A percentile compares a stretch with the other conserved stretches of the same genome.
phyloP scores from a whole-genome alignment of 1,140 invertebrate genomes.

The Macrostomum lignano region DNA sequence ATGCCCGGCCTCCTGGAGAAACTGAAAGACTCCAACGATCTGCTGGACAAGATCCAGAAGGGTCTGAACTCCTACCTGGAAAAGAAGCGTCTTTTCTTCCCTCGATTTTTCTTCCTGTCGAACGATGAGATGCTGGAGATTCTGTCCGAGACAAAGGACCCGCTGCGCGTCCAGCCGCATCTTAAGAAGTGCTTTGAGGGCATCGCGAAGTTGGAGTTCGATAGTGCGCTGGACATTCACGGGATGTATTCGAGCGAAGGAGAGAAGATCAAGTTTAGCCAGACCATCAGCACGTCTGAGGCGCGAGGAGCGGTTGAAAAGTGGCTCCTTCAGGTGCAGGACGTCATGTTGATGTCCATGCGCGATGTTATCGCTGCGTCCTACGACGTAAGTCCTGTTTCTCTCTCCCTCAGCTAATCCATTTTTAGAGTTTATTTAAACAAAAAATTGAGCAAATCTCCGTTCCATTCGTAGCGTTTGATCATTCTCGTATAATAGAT shows the following conservation, averaged over 20 bases:
- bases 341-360: constrained; percentile 24
- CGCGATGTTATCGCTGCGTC: constrained; percentile 19
- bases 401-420: too few relatives aligned
- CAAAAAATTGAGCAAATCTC: too few relatives aligned
- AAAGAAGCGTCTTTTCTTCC: constrained; percentile 29
- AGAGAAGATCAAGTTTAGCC: constrained; percentile 19
- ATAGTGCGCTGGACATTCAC: constrained; percentile 21
- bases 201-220: constrained; percentile 26
- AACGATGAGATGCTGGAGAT: constrained; percentile 31
- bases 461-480: too few relatives aligned
- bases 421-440: too few relatives aligned
- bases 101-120: constrained; percentile 29
- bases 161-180: constrained; percentile 26
- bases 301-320: constrained; percentile 27
- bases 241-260: constrained; percentile 27
- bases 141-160: constrained; percentile 29
- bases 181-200: constrained; percentile 30
- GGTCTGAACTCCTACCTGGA: constrained; percentile 28
- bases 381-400: too few relatives aligned
- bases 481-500: too few relatives aligned
- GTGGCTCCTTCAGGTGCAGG: constrained; percentile 28
- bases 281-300: constrained; percentile 19
- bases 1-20: constrained; percentile 22
- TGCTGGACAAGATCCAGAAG: constrained; percentile 28
- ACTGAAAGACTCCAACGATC: constrained; percentile 20